phyloP scores from a whole-genome alignment of 2,113 vertebrate genomes.

The human (Homo sapiens) region GRCh38 chr14:83195001-83195500 shows the following conservation, averaged over 20 bases:
- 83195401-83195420: not conserved
- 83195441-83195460: too few species aligned
- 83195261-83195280: accelerated
- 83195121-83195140: not conserved
- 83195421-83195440: too few species aligned
- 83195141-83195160: not conserved
- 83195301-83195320: not conserved
- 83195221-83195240: not conserved
- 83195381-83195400: not conserved
- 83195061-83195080: not conserved
- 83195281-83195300: not conserved
- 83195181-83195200: not conserved
- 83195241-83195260: accelerated
- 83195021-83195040: not conserved
- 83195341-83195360: not conserved
- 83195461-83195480: too few species aligned
- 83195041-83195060: not conserved
- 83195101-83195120: not conserved
- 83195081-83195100: not conserved
- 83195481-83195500: too few species aligned
- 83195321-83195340: not conserved
- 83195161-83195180: not conserved
- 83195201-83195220: not conserved
- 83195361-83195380: not conserved
- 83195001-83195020: not conserved